A percentile compares a stretch with the other conserved stretches of the same genome.
Evolutionary conservation across 1,140 invertebrate genomes (phyloP).

Genomic region (Vanessa atalanta): DNA sequence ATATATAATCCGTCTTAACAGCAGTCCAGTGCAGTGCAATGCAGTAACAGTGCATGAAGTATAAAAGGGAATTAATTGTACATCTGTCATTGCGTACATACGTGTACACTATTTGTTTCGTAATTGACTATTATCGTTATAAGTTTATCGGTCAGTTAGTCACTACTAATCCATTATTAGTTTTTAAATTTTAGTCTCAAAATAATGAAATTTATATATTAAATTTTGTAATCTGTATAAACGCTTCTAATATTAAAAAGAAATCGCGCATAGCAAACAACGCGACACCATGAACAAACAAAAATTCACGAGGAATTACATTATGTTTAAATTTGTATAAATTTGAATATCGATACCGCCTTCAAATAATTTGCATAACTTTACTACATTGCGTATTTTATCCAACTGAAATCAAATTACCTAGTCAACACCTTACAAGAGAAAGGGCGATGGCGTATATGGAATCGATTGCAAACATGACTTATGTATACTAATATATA

Average conservation of each 20-base stretch:
- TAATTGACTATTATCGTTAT: no score
- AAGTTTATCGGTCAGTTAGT: background rate
- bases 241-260: background rate
- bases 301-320: slow-evolving; percentile 12
- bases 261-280: background rate
- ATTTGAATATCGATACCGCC: slow-evolving; percentile 22
- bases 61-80: no score
- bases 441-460: slow-evolving; percentile 26
- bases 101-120: no score
- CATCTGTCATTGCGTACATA: no score
- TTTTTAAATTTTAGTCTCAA: background rate
- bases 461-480: slow-evolving; percentile 8
- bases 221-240: background rate
- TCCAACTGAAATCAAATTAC: slow-evolving; percentile 32
- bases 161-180: background rate
- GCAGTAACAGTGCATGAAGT: no score
- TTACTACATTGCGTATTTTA: slow-evolving; percentile 33
- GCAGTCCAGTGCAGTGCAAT: no score
- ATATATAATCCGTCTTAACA: no score
- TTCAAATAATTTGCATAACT: slow-evolving; percentile 32
- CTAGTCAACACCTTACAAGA: slow-evolving; percentile 31
- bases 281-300: background rate
- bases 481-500: background rate
- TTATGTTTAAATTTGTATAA: slow-evolving; percentile 15
- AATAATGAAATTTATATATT: no score